phyloP scores from a whole-genome alignment of 2,888 invertebrate species.

The Polyommatus iphigenia region DNA sequence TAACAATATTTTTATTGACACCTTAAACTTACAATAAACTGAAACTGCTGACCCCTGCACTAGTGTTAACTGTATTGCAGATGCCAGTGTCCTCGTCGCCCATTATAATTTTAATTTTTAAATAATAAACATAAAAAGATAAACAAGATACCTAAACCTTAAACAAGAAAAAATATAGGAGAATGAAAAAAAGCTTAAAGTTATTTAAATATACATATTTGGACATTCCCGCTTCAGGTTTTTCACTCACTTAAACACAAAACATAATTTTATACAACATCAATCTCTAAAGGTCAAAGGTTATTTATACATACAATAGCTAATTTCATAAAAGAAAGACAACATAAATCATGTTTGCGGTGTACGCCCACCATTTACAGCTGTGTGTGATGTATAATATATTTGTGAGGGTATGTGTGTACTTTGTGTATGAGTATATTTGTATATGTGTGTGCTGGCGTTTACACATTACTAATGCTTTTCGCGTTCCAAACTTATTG shows the following conservation, averaged over 20 bases:
- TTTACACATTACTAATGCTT: slow-evolving; percentile 16
- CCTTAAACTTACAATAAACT: too few species aligned
- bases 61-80: too few species aligned
- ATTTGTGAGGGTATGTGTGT: not conserved
- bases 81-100: too few species aligned
- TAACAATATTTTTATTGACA: too few species aligned
- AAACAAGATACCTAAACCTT: too few species aligned
- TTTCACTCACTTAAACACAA: not conserved
- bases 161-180: too few species aligned
- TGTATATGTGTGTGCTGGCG: not conserved
- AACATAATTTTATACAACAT: not conserved
- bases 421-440: not conserved
- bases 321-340: not conserved
- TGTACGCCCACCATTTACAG: not conserved
- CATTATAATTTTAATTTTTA: too few species aligned
- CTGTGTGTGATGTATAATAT: not conserved
- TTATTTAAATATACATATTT: too few species aligned
- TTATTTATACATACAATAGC: not conserved
- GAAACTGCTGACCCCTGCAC: too few species aligned
- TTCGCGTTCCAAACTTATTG: slow-evolving; percentile 19
- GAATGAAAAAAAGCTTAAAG: too few species aligned
- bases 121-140: too few species aligned
- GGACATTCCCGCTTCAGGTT: not conserved
- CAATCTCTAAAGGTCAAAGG: not conserved
- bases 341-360: not conserved